Percentiles rank a stretch among this genome's conserved stretches.
phyloP scores from a whole-genome alignment of 2,113 vertebrate species.

The Collichthys lucidus region DNA sequence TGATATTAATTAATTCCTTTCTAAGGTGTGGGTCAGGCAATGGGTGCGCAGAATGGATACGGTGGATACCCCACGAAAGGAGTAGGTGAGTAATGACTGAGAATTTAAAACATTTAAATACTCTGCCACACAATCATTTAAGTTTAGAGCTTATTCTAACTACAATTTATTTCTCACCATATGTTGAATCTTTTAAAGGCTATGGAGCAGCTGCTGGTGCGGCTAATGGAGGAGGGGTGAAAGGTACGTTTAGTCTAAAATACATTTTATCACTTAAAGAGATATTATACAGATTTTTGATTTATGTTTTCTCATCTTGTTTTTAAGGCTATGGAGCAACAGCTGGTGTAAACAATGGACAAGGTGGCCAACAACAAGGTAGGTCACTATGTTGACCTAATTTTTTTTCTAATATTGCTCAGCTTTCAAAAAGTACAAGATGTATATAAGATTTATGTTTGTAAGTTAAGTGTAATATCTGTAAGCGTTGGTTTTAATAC shows the following conservation, averaged over 20 bases:
- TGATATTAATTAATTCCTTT: background rate
- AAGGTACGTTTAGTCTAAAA: slow-evolving; percentile 41
- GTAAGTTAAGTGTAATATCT: background rate
- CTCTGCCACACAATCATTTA: background rate
- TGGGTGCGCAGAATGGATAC: slow-evolving; percentile 58
- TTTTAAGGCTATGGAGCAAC: slow-evolving; percentile 59
- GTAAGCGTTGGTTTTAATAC: background rate
- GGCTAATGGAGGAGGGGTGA: slow-evolving; percentile 27
- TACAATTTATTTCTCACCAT: background rate
- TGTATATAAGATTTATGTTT: too few relatives aligned
- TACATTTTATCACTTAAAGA: background rate
- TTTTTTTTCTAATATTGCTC: too few relatives aligned
- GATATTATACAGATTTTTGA: background rate
- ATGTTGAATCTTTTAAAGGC: slow-evolving; percentile 28
- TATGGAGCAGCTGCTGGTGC: slow-evolving; percentile 50
- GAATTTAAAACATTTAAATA: background rate
- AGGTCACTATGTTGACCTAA: background rate
- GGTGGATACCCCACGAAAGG: slow-evolving; percentile 67
- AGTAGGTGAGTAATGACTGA: slow-evolving; percentile 51
- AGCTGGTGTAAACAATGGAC: slow-evolving; percentile 43
- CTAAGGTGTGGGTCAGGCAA: slow-evolving; percentile 60
- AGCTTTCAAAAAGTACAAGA: too few relatives aligned
- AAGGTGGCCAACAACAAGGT: slow-evolving; percentile 58
- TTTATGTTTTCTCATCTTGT: background rate
- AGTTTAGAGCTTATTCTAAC: background rate